Base-by-base conservation (phyloP, 2,113 vertebrate species). In the Peromyscus polionotus region DNA sequence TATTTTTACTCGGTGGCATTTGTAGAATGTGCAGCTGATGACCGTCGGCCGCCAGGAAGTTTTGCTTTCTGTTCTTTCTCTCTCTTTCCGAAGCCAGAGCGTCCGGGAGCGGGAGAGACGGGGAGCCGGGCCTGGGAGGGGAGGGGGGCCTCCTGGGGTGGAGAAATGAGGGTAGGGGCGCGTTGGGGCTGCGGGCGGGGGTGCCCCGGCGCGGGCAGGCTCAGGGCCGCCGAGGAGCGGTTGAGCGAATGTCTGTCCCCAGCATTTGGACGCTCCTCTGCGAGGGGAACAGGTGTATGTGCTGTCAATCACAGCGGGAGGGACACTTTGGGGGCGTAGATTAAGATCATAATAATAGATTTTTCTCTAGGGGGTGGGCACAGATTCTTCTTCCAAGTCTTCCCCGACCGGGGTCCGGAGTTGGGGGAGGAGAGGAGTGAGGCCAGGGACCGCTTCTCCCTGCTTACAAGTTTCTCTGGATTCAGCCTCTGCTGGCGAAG, bases 1-100 rank as follows among this genome's bases (percentile, higher is more conserved):
- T 98, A 98, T 98, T 98, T 98, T 98, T 98, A 98, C 98, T 97
- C 98, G 96, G 97, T 98, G 98, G 98, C 98, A 98, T 98, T 97
- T 98, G 97, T 91, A 98, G 98, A 98, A 98, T 98, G 98, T 97
- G 98, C 98, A 98, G 98, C 98, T 98, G 98, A 98, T 98, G 98
- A 98, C 98, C 96, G 98, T 93, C 97, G 97, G 98, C 97, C 97
- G 98, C 98, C 98, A 98, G 98, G 96, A 98, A 98, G 98, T 98
- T 98, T 94, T 98, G 97, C 97, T 97, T 98, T 97, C 97, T 97
- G 95, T 95, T 90, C 96, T 98, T 95, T 97, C 97, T 96, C 97
- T 96, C 94, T 97, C 92, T 98, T 95, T 91, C 79, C 93, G 93
- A 93, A 88, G 95, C 97, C 94, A 72, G 96, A 13, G 91, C 93